Conservation (phyloP, 2,888 invertebrate species). For the Ophion ellenae region DNA sequence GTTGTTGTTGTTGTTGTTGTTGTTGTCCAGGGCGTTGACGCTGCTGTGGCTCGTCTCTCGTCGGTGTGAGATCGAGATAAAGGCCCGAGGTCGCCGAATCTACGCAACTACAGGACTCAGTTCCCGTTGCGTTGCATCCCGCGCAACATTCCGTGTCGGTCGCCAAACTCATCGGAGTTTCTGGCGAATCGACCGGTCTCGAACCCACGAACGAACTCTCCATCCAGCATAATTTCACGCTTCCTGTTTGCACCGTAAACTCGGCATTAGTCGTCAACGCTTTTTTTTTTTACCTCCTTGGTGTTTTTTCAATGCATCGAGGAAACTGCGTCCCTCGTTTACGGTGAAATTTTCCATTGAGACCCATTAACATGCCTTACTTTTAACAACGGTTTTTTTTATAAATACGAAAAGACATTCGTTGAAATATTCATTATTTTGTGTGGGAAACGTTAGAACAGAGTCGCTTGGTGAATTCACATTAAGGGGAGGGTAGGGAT, state of each 20-base stretch:
- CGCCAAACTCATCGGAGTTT: conserved; percentile 88
- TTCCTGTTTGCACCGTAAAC: conserved; percentile 83
- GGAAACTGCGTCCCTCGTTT: not conserved
- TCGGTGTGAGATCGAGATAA: conserved; percentile 78
- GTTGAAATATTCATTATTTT: not conserved
- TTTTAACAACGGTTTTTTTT: not conserved
- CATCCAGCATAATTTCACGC: conserved; percentile 93
- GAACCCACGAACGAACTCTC: conserved; percentile 96
- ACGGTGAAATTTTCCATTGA: not conserved
- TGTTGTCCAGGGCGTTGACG: conserved; percentile 42
- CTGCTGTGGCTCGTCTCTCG: conserved; percentile 73
- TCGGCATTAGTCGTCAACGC: not conserved
- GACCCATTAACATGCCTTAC: not conserved
- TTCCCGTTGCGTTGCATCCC: conserved; percentile 77
- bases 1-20: conserved; percentile 68
- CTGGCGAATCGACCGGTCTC: conserved; percentile 93
- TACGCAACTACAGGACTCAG: conserved; percentile 76
- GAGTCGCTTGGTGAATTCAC: no score
- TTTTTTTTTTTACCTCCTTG: not conserved
- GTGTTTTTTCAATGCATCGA: conserved; percentile 6
- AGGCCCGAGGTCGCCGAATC: conserved; percentile 78
- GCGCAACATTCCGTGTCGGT: conserved; percentile 80
- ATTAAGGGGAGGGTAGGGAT: no score
- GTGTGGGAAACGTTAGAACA: not conserved
- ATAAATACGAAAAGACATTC: not conserved